phyloP scores from a whole-genome alignment of 2,113 vertebrate genomes.

The Cyanoramphus novaezelandiae region DNA sequence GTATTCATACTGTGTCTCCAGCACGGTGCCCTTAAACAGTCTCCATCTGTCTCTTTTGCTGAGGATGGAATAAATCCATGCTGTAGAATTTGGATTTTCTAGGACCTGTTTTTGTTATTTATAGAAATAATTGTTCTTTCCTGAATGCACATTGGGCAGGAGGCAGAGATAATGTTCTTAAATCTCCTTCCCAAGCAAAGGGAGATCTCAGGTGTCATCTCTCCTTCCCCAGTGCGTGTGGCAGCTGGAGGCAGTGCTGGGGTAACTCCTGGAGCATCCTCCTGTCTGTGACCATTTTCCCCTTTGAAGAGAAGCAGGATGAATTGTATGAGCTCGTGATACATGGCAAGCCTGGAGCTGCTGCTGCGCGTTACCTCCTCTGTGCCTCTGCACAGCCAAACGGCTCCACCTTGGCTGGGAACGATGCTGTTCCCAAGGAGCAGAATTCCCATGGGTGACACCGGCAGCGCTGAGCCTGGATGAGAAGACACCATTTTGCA shows the following conservation, averaged over 20 bases:
- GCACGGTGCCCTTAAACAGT: background rate
- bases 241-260: background rate
- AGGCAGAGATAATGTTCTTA: background rate
- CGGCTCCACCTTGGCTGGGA: background rate
- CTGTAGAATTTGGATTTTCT: background rate
- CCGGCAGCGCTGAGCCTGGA: fast-evolving
- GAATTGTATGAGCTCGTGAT: background rate
- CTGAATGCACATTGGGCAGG: fast-evolving
- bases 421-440: background rate
- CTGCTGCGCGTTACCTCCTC: background rate
- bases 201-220: background rate
- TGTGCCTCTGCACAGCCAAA: background rate
- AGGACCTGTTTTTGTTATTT: background rate
- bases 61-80: background rate
- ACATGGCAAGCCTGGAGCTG: background rate
- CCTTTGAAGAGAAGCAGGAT: background rate
- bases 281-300: background rate
- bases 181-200: background rate
- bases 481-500: background rate
- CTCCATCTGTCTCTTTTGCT: background rate
- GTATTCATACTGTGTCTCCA: background rate
- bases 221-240: background rate
- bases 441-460: background rate
- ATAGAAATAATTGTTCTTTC: background rate
- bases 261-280: too few species aligned